Conservation (phyloP, 2,888 invertebrate species). For the Ophion obscuratus region DNA sequence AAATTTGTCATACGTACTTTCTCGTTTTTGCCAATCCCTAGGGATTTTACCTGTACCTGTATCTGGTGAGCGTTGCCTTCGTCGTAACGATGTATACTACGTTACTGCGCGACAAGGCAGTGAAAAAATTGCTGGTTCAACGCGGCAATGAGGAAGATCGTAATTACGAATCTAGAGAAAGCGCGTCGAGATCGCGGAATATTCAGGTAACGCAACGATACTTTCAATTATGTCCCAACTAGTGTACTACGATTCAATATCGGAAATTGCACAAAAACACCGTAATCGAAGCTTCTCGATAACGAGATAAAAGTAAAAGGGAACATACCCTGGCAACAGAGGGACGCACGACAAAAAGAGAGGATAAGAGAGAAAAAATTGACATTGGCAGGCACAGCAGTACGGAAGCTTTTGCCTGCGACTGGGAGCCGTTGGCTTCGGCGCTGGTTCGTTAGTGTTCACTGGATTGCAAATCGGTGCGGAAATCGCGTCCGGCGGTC, state of each 20-base stretch:
- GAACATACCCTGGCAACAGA: background rate
- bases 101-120: constrained; percentile 88
- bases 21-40: constrained; percentile 81
- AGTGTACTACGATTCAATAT: constrained; percentile 20
- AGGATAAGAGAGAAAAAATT: constrained; percentile 51
- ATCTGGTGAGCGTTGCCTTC: constrained; percentile 91
- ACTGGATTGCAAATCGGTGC: constrained; percentile 89
- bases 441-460: constrained; percentile 87
- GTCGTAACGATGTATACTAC: constrained; percentile 90
- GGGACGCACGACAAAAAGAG: constrained; percentile 30
- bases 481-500: constrained; percentile 81
- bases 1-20: background rate
- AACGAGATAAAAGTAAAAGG: constrained; percentile 32
- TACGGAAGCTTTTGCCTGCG: constrained; percentile 95
- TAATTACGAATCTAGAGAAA: constrained; percentile 68
- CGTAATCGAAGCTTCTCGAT: constrained; percentile 30
- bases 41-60: constrained; percentile 94
- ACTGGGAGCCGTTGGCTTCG: constrained; percentile 90
- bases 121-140: constrained; percentile 82
- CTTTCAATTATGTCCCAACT: background rate
- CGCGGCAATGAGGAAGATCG: constrained; percentile 74
- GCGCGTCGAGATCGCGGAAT: constrained; percentile 51
- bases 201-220: constrained; percentile 64
- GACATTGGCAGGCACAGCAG: constrained; percentile 83
- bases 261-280: constrained; percentile 22